Evolutionary conservation across 2,797 vertebrate genomes (phyloP).

Genomic region (Gadopsis bispinosus): DNA sequence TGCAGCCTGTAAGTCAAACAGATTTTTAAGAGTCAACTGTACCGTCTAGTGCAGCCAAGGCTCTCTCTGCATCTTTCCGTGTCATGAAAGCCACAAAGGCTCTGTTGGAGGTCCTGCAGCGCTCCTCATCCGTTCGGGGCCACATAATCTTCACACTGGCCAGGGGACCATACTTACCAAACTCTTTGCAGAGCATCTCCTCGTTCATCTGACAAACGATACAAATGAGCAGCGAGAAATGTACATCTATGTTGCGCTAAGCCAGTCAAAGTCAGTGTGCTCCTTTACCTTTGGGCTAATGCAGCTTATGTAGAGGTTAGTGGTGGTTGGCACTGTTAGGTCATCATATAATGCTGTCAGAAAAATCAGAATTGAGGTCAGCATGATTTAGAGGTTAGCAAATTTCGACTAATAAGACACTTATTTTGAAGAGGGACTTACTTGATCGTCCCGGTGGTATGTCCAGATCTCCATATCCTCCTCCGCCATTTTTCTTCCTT

Average conservation of each 20-base stretch:
- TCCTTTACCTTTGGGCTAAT: constrained; percentile 87
- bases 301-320: constrained; percentile 89
- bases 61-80: constrained; percentile 87
- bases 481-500: constrained; percentile 83
- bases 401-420: not conserved
- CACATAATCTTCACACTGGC: constrained; percentile 91
- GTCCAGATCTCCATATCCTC: constrained; percentile 77
- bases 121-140: constrained; percentile 88
- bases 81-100: constrained; percentile 90
- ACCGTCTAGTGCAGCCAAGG: constrained; percentile 87
- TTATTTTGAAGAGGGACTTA: constrained; percentile 47
- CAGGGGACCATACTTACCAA: constrained; percentile 88
- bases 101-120: constrained; percentile 85
- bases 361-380: constrained; percentile 12
- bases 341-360: constrained; percentile 86
- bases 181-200: constrained; percentile 89
- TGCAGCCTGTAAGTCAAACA: not conserved
- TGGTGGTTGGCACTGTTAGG: constrained; percentile 84
- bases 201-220: constrained; percentile 85
- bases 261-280: not conserved
- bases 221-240: not conserved
- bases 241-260: not conserved
- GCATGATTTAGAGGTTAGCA: not conserved
- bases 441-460: constrained; percentile 81
- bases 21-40: constrained; percentile 17